Evolutionary conservation across 2,888 invertebrate species (phyloP).

Genomic region (Tetragonula carbonaria): DNA sequence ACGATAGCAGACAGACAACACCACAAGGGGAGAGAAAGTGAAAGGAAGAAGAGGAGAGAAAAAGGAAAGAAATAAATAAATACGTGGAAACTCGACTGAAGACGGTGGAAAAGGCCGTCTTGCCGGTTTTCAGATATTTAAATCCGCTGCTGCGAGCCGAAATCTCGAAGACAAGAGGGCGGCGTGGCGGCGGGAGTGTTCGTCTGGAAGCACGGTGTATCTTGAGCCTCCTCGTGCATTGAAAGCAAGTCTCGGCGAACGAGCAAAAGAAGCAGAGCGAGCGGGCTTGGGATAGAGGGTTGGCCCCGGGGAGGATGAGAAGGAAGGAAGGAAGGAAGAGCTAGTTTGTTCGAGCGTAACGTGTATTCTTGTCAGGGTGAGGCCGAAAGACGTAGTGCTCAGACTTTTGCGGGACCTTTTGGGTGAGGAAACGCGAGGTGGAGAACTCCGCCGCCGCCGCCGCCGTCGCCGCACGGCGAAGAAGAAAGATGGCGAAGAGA

Average conservation of each 20-base stretch:
- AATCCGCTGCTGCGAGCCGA: constrained; percentile 66
- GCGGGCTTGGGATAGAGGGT: constrained; percentile 27
- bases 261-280: neutral
- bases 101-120: constrained; percentile 48
- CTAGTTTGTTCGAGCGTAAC: constrained; percentile 77
- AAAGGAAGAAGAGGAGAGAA: neutral
- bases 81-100: constrained; percentile 55
- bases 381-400: constrained; percentile 67
- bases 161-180: constrained; percentile 52
- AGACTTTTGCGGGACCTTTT: constrained; percentile 55
- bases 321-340: constrained; percentile 34
- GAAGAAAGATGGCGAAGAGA: constrained; percentile 5
- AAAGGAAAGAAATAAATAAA: constrained; percentile 23
- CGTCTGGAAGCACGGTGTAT: constrained; percentile 49
- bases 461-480: neutral
- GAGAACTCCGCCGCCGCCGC: neutral
- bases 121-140: constrained; percentile 73
- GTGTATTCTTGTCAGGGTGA: constrained; percentile 76
- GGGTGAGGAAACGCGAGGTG: constrained; percentile 24
- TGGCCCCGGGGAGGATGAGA: constrained; percentile 2
- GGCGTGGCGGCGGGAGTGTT: constrained; percentile 31
- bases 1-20: neutral
- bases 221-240: constrained; percentile 28
- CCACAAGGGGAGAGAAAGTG: neutral
- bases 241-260: constrained; percentile 33